phyloP scores from a whole-genome alignment of 2,888 invertebrate genomes.

The Epinotia brunnichana region DNA sequence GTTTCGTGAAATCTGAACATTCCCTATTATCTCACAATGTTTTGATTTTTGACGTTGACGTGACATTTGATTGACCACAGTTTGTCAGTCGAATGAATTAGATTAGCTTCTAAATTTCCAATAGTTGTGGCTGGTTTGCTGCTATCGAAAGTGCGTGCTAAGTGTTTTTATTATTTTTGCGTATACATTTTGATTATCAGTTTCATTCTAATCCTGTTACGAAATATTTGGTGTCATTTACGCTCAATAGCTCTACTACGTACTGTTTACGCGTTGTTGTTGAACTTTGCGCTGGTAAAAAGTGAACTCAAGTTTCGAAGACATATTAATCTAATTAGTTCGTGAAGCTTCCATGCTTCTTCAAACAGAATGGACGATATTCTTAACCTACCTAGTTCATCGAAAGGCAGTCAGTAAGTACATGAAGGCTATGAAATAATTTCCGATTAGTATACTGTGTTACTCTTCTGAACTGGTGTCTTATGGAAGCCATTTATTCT shows the following conservation, averaged over 20 bases:
- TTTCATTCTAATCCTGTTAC: neutral
- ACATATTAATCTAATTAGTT: slow-evolving; percentile 49
- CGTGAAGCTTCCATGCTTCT: slow-evolving; percentile 76
- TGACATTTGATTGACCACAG: slow-evolving; percentile 1
- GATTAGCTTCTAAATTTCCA: slow-evolving; percentile 26
- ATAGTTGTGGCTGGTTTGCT: slow-evolving; percentile 28
- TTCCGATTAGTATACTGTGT: slow-evolving; percentile 3
- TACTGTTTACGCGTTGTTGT: slow-evolving; percentile 10
- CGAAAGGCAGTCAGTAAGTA: slow-evolving; percentile 68
- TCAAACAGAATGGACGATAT: slow-evolving; percentile 68
- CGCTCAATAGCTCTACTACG: neutral
- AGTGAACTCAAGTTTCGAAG: slow-evolving; percentile 37
- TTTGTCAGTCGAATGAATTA: slow-evolving; percentile 5
- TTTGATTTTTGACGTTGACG: slow-evolving; percentile 27
- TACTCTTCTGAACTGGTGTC: slow-evolving; percentile 1
- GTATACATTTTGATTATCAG: neutral
- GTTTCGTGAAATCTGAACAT: too few species aligned
- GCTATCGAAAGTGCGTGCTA: slow-evolving; percentile 26
- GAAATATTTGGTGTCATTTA: neutral
- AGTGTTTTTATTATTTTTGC: slow-evolving; percentile 32
- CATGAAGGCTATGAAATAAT: slow-evolving; percentile 9
- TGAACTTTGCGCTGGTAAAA: slow-evolving; percentile 28
- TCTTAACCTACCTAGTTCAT: slow-evolving; percentile 57
- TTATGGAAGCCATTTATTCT: neutral
- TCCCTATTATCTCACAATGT: neutral